Evolutionary conservation across 2,113 vertebrate species (phyloP).

Genomic region (Craseonycteris thonglongyai): DNA sequence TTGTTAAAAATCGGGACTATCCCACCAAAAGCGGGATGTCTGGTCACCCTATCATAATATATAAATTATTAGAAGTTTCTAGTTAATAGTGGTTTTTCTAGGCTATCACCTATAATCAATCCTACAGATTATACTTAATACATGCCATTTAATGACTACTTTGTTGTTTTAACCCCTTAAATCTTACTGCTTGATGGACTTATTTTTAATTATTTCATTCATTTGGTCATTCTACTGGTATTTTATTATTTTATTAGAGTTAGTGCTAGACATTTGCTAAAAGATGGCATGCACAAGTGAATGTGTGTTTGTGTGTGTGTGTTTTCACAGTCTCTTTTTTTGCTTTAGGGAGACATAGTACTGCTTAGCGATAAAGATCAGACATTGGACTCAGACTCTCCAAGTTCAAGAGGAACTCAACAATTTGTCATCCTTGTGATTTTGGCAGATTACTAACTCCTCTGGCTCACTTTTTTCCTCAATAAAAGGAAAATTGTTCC

Average conservation of each 20-base stretch:
- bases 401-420: not conserved
- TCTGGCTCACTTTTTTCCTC: not conserved
- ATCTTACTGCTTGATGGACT: not conserved
- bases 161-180: not conserved
- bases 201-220: not conserved
- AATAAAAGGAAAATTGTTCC: not conserved
- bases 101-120: not conserved
- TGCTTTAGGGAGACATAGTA: not conserved
- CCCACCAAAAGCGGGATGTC: too few species aligned
- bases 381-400: not conserved
- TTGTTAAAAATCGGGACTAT: too few species aligned
- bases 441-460: not conserved
- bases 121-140: not conserved
- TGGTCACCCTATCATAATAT: too few species aligned
- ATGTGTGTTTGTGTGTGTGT: too few species aligned
- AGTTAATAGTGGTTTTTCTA: not conserved
- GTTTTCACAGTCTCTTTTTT: not conserved
- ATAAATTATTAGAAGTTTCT: not conserved
- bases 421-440: not conserved
- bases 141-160: not conserved
- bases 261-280: not conserved
- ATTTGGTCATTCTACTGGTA: not conserved
- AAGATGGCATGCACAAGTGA: not conserved
- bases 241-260: not conserved
- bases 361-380: not conserved